A percentile compares a stretch with the other conserved stretches of the same genome.
Evolutionary conservation across 2,888 invertebrate genomes (phyloP).

Genomic region (Hemithea aestivaria): DNA sequence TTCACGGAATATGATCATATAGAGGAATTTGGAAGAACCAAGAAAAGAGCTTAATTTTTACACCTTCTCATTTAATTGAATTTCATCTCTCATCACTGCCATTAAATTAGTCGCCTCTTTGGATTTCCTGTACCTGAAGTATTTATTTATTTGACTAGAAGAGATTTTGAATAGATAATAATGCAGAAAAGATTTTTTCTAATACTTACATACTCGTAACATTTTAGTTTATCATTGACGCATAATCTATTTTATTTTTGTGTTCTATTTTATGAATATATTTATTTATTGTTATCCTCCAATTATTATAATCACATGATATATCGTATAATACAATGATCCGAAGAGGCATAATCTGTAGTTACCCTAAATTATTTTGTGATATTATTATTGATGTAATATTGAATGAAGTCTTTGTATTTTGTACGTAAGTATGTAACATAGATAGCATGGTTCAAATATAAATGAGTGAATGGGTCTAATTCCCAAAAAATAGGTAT

Average conservation of each 20-base stretch:
- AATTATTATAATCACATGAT: too few relatives aligned
- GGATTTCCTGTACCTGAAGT: constrained; percentile 23
- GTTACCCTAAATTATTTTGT: constrained; percentile 76
- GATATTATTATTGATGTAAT: constrained; percentile 57
- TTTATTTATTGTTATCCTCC: too few relatives aligned
- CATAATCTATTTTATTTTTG: too few relatives aligned
- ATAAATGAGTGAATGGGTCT: too few relatives aligned
- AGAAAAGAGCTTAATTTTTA: constrained; percentile 55
- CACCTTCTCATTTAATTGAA: constrained; percentile 16
- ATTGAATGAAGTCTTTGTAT: constrained; percentile 35
- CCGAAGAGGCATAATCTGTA: constrained; percentile 57
- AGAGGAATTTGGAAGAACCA: constrained; percentile 82
- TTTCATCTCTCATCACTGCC: constrained; percentile 55
- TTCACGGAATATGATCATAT: constrained; percentile 79
- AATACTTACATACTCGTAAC: too few relatives aligned
- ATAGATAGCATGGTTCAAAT: constrained; percentile 13
- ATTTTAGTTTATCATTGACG: too few relatives aligned
- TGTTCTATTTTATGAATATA: too few relatives aligned
- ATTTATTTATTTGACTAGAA: too few relatives aligned
- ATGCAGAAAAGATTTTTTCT: too few relatives aligned
- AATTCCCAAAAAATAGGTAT: too few relatives aligned
- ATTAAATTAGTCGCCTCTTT: constrained; percentile 72
- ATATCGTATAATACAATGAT: too few relatives aligned
- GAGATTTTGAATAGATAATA: too few relatives aligned
- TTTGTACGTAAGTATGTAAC: constrained; percentile 36